Conservation (phyloP, 2,888 invertebrate species). For the Synanthedon myopaeformis region DNA sequence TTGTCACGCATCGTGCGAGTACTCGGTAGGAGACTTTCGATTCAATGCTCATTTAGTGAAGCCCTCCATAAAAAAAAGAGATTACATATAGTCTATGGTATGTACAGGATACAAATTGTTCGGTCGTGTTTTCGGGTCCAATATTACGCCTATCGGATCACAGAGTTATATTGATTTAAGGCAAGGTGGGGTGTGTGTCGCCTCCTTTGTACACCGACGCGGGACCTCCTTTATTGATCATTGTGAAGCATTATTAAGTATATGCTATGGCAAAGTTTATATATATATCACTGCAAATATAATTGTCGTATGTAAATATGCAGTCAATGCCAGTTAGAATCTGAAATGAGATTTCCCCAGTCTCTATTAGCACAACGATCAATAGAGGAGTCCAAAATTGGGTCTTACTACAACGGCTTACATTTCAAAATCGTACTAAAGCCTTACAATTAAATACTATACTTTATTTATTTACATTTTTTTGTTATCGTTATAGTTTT, state of each 20-base stretch:
- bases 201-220: constrained; percentile 7
- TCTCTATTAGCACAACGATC: background rate
- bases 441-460: constrained; percentile 52
- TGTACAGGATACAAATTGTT: constrained; percentile 17
- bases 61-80: background rate
- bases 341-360: too few species aligned
- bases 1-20: too few species aligned
- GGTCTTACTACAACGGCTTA: constrained; percentile 39
- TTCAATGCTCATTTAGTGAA: too few species aligned
- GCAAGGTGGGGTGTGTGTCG: constrained; percentile 54
- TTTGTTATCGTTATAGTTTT: constrained; percentile 58
- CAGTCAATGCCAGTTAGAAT: too few species aligned
- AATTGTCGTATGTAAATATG: too few species aligned
- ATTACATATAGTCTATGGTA: constrained; percentile 12
- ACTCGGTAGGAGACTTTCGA: too few species aligned
- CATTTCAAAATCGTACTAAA: constrained; percentile 43
- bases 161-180: constrained; percentile 62
- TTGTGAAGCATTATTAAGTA: too few species aligned
- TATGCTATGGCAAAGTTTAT: too few species aligned
- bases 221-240: too few species aligned
- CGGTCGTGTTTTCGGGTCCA: constrained; percentile 23
- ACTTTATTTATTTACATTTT: constrained; percentile 53
- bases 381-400: constrained; percentile 18
- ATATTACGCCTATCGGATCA: constrained; percentile 60
- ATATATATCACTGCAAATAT: too few species aligned